Percentiles rank a stretch among this genome's conserved stretches.
These are phyloP conservation scores for Thymelicus acteon DNA, from an alignment of 2,888 invertebrate species.

Conservation along the genomic window DNA sequence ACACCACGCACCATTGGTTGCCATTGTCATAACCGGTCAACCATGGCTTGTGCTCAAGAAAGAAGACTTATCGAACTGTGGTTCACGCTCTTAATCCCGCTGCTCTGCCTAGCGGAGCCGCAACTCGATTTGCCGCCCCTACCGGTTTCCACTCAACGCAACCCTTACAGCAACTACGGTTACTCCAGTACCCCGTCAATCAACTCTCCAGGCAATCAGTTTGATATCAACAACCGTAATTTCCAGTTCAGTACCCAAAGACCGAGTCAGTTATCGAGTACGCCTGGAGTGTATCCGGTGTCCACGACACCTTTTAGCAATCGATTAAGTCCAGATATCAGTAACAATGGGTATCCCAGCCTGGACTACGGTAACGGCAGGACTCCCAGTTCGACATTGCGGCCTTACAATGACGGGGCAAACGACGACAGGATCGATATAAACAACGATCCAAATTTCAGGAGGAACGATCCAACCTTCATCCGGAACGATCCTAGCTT, in stretches of 20 bases:
- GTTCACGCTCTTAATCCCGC: slow-evolving; percentile 54
- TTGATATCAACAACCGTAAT: slow-evolving; percentile 60
- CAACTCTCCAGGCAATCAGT: slow-evolving; percentile 75
- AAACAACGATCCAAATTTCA: slow-evolving; percentile 76
- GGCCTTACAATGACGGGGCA: slow-evolving; percentile 62
- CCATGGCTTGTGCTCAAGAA: slow-evolving; percentile 68
- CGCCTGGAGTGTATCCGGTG: slow-evolving; percentile 64
- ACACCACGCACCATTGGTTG: slow-evolving; percentile 71
- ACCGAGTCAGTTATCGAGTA: slow-evolving; percentile 50
- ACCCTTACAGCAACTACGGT: slow-evolving; percentile 64
- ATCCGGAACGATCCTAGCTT: slow-evolving; percentile 75
- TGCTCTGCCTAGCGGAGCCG: slow-evolving; percentile 55
- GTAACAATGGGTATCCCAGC: slow-evolving; percentile 75
- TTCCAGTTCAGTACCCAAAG: slow-evolving; percentile 69
- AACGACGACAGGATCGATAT: slow-evolving; percentile 77
- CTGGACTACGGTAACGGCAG: slow-evolving; percentile 63
- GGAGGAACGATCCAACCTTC: slow-evolving; percentile 81
- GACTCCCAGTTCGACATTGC: slow-evolving; percentile 62
- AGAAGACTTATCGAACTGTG: slow-evolving; percentile 58
- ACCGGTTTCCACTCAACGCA: slow-evolving; percentile 64
- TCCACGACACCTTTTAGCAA: slow-evolving; percentile 67
- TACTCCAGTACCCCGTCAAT: slow-evolving; percentile 69
- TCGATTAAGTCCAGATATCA: slow-evolving; percentile 75
- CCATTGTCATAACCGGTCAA: slow-evolving; percentile 53
- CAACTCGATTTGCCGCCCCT: slow-evolving; percentile 86